Evolutionary conservation across 2,113 vertebrate genomes (phyloP).

Genomic region (Amphilophus citrinellus): DNA sequence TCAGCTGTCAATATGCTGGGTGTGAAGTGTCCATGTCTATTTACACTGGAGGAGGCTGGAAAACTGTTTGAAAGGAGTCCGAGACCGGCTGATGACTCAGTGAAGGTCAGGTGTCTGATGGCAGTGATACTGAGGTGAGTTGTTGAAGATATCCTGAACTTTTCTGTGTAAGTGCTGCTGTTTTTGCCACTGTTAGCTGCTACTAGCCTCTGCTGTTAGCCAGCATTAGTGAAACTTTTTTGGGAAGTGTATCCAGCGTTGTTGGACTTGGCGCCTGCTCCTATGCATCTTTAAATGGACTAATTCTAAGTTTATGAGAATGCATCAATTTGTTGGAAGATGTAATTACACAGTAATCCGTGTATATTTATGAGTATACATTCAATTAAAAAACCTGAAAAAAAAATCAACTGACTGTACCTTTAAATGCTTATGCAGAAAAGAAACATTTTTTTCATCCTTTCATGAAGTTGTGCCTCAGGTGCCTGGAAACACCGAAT

Average conservation of each 20-base stretch:
- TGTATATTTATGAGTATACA: too few species aligned
- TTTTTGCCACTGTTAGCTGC: not conserved
- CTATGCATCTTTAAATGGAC: too few species aligned
- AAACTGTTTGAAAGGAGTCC: not conserved
- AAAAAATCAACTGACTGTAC: not conserved
- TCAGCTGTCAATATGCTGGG: not conserved
- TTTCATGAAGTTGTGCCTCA: not conserved
- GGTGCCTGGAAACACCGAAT: conserved; percentile 2
- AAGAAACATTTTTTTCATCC: not conserved
- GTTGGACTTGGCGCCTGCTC: too few species aligned
- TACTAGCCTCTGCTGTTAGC: too few species aligned
- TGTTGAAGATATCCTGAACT: not conserved
- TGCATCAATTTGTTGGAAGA: too few species aligned
- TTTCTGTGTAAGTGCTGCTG: not conserved
- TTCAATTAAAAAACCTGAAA: too few species aligned
- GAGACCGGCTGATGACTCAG: rapidly evolving
- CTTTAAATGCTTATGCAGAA: not conserved
- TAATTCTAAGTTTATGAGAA: too few species aligned
- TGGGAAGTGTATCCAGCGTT: too few species aligned
- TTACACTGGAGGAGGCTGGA: not conserved
- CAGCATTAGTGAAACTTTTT: too few species aligned
- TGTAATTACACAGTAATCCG: too few species aligned
- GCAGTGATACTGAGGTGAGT: not conserved
- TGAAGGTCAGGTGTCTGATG: not conserved
- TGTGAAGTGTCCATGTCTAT: not conserved